phyloP scores from a whole-genome alignment of 2,888 invertebrate species.

The Macrophya alboannulata region DNA sequence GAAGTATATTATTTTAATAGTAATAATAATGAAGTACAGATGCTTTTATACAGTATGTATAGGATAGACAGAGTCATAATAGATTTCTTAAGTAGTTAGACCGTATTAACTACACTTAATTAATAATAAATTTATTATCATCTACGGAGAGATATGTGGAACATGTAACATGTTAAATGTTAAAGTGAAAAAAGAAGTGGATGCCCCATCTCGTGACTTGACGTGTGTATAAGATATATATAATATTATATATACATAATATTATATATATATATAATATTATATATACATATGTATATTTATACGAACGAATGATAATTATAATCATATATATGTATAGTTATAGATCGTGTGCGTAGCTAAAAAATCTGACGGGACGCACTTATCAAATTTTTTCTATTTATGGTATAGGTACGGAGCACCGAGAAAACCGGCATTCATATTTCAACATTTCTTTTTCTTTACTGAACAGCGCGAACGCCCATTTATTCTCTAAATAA shows the following conservation, averaged over 20 bases:
- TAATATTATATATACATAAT: too few relatives aligned
- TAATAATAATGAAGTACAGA: slow-evolving; percentile 79
- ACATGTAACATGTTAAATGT: slow-evolving; percentile 64
- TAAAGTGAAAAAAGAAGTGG: slow-evolving; percentile 60
- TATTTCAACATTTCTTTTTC: slow-evolving; percentile 15
- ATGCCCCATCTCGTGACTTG: slow-evolving; percentile 59
- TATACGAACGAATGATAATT: slow-evolving; percentile 47
- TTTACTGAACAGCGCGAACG: slow-evolving; percentile 31
- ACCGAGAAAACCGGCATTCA: slow-evolving; percentile 40
- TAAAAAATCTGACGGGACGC: slow-evolving; percentile 43
- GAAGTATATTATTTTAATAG: slow-evolving; percentile 77
- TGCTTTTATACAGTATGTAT: slow-evolving; percentile 79
- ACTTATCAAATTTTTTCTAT: slow-evolving; percentile 24
- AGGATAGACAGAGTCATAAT: slow-evolving; percentile 77
- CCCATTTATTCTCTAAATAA: slow-evolving; percentile 25
- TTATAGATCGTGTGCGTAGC: slow-evolving; percentile 36
- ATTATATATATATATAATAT: too few relatives aligned
- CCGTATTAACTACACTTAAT: slow-evolving; percentile 72
- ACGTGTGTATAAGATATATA: slow-evolving; percentile 53
- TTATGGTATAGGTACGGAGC: slow-evolving; percentile 29
- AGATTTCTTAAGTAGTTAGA: slow-evolving; percentile 72
- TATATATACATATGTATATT: too few relatives aligned
- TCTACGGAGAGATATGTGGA: slow-evolving; percentile 72
- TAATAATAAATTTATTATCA: slow-evolving; percentile 72
- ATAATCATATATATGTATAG: not conserved